Evolutionary conservation across 1,140 invertebrate genomes (phyloP), one percentile per base, ranked within the genome.

Genomic region (Carposina sasakii): DNA sequence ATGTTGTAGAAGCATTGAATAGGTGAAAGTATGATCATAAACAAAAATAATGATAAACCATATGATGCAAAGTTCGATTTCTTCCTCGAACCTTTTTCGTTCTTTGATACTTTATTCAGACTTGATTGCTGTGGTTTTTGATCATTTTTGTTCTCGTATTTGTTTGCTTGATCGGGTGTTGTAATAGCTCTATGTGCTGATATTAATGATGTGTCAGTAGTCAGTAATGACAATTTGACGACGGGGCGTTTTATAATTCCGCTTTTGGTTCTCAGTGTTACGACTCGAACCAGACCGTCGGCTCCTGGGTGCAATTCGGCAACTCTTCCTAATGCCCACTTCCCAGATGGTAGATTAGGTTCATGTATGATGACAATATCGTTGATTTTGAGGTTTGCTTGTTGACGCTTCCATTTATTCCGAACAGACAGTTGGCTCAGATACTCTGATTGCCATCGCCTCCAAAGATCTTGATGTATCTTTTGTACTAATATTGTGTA

Each of bases 251-350:
- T 41, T 20, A 30, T 19, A 28, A 48, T 43, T 9, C 36, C 36
- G 19, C 12, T 45, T 47, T 34, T 21, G 4, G 61, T 71, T 57
- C 63, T 60, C 0, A 81, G 16, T 12, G 51, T 62, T 1, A 65
- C 73, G 19, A 63, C 61, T 49, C 76, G 36, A 1, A 76, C 63
- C 16, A 62, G 33, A 4, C 63, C 63, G 44, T 81, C 76, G 12
- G 24, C 16, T 10, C 72, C 71, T 9, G 60, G 60, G 42, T 63
- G 53, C 12, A 65, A 39, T 42, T 70, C 49, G 16, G 52, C 39
- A 2, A 79, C 58, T n/a, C 65, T 33, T 15, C 56, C 76, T 17
- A 81, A 17, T 4, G 42, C 37, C 76, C 79, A 82, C 20, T 58
- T 55, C 23, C 58, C 33, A 15, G 60, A 63, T 9, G 68, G 62